Conservation (phyloP, 2,888 invertebrate species). For the Erebia palarica region DNA sequence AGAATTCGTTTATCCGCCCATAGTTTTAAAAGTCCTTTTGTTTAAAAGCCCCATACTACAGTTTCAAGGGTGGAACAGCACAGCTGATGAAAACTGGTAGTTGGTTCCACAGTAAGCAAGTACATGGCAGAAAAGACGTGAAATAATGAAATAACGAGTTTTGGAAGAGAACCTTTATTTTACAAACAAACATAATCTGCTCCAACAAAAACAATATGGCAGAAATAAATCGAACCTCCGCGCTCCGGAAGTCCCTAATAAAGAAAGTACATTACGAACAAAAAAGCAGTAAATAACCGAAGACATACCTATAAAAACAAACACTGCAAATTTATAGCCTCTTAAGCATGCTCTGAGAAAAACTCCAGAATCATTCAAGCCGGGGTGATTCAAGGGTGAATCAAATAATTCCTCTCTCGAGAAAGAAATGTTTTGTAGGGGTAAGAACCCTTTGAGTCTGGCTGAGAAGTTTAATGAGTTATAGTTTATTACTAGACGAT, state of each 20-base stretch:
- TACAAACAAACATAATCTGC: not conserved
- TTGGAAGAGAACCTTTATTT: not conserved
- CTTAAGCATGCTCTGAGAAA: conserved; percentile 59
- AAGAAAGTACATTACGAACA: conserved; percentile 46
- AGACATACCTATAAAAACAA: conserved; percentile 59
- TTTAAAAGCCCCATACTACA: no score
- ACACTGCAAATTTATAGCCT: conserved; percentile 72
- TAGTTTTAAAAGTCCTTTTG: no score
- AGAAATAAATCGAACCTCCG: conserved; percentile 24
- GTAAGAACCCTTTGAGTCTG: conserved; percentile 35
- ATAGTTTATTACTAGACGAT: conserved; percentile 14
- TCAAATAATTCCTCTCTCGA: conserved; percentile 64
- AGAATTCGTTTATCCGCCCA: no score
- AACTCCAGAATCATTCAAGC: conserved; percentile 63
- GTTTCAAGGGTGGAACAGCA: no score
- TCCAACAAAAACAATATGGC: conserved; percentile 23
- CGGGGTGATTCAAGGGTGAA: conserved; percentile 58
- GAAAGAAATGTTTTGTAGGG: conserved; percentile 47
- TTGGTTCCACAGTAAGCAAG: no score
- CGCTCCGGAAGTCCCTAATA: conserved; percentile 40
- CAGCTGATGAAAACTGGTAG: no score
- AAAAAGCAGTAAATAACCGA: conserved; percentile 68
- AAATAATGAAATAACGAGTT: no score
- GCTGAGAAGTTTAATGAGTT: conserved; percentile 35
- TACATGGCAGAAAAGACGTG: no score